These are phyloP conservation scores for Apamea monoglypha DNA, from an alignment of 2,888 invertebrate genomes.

Conservation along the genomic window DNA sequence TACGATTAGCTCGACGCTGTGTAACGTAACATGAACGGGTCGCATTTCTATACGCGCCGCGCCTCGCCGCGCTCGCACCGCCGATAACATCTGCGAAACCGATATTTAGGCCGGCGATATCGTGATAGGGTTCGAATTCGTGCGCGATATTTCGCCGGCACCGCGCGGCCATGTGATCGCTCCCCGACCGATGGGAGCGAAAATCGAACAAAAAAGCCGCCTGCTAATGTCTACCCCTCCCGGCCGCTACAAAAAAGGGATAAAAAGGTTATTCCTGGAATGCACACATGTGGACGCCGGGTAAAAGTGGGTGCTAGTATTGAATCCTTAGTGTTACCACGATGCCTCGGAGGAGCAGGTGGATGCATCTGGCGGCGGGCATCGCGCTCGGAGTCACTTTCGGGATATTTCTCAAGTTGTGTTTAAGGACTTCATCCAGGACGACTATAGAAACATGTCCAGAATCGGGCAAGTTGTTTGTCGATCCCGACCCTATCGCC, in stretches of 20 bases:
- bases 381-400: conserved; percentile 89
- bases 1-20: conserved; percentile 66
- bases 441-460: conserved; percentile 82
- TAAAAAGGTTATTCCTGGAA: conserved; percentile 88
- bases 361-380: conserved; percentile 90
- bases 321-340: conserved; percentile 79
- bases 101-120: conserved; percentile 86
- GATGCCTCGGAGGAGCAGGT: conserved; percentile 88
- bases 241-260: conserved; percentile 85
- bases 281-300: conserved; percentile 87
- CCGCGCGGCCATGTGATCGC: conserved; percentile 85
- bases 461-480: conserved; percentile 74
- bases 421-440: conserved; percentile 82
- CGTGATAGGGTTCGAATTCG: conserved; percentile 83
- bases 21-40: conserved; percentile 80
- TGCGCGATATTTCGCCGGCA: conserved; percentile 76
- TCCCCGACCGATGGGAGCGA: conserved; percentile 81
- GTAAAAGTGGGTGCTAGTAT: conserved; percentile 82
- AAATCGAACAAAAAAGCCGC: conserved; percentile 83
- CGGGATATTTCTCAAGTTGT: conserved; percentile 89
- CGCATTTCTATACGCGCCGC: conserved; percentile 83
- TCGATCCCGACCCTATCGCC: conserved; percentile 82
- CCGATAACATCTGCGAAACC: conserved; percentile 88
- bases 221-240: conserved; percentile 86
- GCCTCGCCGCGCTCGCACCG: conserved; percentile 76